Evolutionary conservation across 2,797 vertebrate genomes (phyloP).

Genomic region (Phalanger gymnotis): DNA sequence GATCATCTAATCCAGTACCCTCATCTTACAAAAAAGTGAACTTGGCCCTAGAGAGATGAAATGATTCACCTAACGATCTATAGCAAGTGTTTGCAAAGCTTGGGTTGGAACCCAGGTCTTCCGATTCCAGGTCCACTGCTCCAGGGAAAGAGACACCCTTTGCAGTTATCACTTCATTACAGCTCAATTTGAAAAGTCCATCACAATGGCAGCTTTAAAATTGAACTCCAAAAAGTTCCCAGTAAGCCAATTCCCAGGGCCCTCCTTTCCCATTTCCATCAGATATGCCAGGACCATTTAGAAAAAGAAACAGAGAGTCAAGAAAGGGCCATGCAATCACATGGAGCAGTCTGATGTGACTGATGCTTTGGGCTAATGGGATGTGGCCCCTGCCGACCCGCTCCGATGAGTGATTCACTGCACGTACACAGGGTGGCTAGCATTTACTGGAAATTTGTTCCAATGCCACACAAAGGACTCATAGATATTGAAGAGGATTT

Average conservation of each 20-base stretch:
- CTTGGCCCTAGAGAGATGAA: neutral
- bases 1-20: neutral
- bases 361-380: neutral
- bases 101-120: neutral
- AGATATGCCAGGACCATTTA: neutral
- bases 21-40: neutral
- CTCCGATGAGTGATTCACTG: neutral
- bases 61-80: neutral
- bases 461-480: neutral
- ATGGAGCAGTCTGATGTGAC: neutral
- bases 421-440: neutral
- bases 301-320: neutral
- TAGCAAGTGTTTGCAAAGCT: neutral
- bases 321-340: neutral
- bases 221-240: neutral
- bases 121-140: neutral
- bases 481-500: neutral
- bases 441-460: neutral
- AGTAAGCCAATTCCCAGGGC: neutral
- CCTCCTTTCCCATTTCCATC: neutral
- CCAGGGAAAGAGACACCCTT: neutral
- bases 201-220: neutral
- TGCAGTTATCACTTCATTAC: neutral
- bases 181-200: neutral
- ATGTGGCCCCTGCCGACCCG: neutral